These are phyloP conservation scores for Drosophila athabasca DNA, from an alignment of 1,140 invertebrate genomes.

Conservation along the genomic window DNA sequence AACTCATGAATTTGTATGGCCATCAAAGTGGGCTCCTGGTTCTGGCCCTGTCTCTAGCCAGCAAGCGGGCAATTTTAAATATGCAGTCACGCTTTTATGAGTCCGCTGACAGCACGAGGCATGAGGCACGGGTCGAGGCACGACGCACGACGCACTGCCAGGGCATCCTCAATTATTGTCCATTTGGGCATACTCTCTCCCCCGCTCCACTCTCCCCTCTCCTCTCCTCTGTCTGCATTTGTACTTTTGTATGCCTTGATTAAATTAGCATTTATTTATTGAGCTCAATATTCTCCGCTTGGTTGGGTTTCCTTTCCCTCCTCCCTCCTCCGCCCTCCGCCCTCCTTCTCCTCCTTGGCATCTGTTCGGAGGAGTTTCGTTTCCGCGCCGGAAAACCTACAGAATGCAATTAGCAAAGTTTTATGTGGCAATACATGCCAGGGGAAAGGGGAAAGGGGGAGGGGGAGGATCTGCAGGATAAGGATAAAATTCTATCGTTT, in stretches of 20 bases:
- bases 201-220: conserved; percentile 36
- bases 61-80: conserved; percentile 56
- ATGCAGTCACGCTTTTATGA: conserved; percentile 65
- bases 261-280: conserved; percentile 76
- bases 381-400: background rate
- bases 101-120: background rate
- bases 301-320: conserved; percentile 18
- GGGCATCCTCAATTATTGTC: conserved; percentile 49
- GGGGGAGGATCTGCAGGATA: no score
- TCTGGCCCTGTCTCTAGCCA: background rate
- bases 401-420: conserved; percentile 64
- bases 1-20: conserved; percentile 76
- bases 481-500: no score
- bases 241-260: conserved; percentile 62
- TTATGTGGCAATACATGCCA: conserved; percentile 32
- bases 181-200: conserved; percentile 37
- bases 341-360: conserved; percentile 21
- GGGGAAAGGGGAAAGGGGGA: no score
- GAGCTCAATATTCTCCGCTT: conserved; percentile 59
- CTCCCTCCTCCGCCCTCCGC: background rate
- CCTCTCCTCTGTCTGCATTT: conserved; percentile 32
- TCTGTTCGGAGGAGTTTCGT: conserved; percentile 10
- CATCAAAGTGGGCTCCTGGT: conserved; percentile 17
- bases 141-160: no score
- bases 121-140: no score